A percentile compares a stretch with the other conserved stretches of the same genome.
Evolutionary conservation across 53 echinoderm and acorn worm genomes (phyloP).

Genomic region (Antedon mediterranea): DNA sequence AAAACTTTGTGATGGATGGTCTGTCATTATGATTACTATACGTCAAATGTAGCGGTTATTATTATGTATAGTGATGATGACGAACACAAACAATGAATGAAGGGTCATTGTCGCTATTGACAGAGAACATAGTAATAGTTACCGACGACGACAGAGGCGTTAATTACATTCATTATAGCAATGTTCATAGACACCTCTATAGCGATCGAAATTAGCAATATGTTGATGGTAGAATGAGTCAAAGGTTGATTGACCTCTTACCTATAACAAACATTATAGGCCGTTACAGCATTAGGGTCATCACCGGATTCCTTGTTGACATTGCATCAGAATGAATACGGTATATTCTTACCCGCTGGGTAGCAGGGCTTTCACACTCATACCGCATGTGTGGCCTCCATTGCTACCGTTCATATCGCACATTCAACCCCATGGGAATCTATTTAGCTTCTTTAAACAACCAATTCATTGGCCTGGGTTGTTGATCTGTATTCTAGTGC

Average conservation of each 20-base stretch:
- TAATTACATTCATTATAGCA: too few relatives aligned
- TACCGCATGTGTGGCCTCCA: neutral
- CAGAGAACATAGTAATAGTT: too few relatives aligned
- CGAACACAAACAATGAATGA: too few relatives aligned
- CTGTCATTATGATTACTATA: too few relatives aligned
- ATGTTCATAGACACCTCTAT: too few relatives aligned
- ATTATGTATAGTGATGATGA: too few relatives aligned
- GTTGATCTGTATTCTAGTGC: neutral
- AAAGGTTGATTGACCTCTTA: neutral
- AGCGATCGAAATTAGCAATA: too few relatives aligned
- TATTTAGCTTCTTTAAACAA: neutral
- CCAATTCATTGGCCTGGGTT: neutral
- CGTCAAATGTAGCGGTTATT: too few relatives aligned
- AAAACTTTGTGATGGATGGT: too few relatives aligned
- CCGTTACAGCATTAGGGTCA: neutral
- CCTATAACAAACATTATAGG: neutral
- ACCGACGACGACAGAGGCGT: too few relatives aligned
- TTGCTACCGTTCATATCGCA: neutral
- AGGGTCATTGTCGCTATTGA: too few relatives aligned
- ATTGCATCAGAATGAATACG: neutral
- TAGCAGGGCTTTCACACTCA: constrained; percentile 1
- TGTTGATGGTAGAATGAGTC: neutral
- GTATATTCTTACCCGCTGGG: neutral
- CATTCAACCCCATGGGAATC: neutral
- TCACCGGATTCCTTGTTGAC: neutral